A percentile compares a stretch with the other conserved stretches of the same genome.
Conservation (phyloP, 2,888 invertebrate genomes). For the Drosophila peninsularis region DNA sequence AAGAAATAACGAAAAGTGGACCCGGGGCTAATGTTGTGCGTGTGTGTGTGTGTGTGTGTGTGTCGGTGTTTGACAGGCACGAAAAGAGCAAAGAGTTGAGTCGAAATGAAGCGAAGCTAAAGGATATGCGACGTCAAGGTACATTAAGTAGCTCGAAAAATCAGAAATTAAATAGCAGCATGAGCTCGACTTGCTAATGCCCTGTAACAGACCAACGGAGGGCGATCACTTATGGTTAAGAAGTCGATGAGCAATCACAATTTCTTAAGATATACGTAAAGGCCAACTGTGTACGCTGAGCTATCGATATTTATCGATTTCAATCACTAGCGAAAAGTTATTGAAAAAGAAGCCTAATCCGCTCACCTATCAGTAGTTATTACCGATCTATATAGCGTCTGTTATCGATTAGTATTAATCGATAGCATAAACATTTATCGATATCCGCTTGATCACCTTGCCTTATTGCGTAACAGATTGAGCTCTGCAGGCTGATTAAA, state of each 20-base stretch:
- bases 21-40: slow-evolving; percentile 9
- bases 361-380: too few species aligned
- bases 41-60: slow-evolving; percentile 19
- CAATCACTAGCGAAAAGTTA: too few species aligned
- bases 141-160: slow-evolving; percentile 46
- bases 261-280: not conserved
- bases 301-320: not conserved
- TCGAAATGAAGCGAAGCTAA: slow-evolving; percentile 6
- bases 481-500: too few species aligned
- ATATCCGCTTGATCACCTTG: too few species aligned
- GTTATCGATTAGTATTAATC: not conserved
- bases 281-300: not conserved
- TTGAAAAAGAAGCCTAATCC: too few species aligned
- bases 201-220: not conserved
- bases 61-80: slow-evolving; percentile 20
- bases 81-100: slow-evolving; percentile 57
- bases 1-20: slow-evolving; percentile 13
- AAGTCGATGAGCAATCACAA: not conserved
- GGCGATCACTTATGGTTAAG: not conserved
- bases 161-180: not conserved
- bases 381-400: too few species aligned
- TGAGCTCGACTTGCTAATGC: not conserved
- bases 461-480: not conserved
- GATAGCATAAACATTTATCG: not conserved
- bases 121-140: slow-evolving; percentile 57